Base-by-base conservation (phyloP, 2,888 invertebrate species). In the Poecilus cupreus region DNA sequence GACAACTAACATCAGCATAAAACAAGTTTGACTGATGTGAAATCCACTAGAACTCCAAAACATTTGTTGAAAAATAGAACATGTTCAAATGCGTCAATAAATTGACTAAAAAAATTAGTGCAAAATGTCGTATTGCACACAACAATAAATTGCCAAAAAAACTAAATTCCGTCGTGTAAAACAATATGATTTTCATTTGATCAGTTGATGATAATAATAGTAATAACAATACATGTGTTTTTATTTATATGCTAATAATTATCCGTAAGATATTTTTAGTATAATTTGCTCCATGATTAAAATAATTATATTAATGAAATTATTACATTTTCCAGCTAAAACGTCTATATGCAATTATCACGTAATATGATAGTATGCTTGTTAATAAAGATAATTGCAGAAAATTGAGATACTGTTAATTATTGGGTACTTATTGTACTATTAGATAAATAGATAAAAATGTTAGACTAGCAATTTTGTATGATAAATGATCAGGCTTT, bases 401-500 rank as follows among this genome's bases (percentile, higher is more conserved):
- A 37, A 37, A 68, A 68, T 68, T 68, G 60, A 60, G 60, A 68
- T 68, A 32, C 18, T 37, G 16, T 11, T 68, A 68, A 68, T 68
- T 37, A 68, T 37, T 37, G 37, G 10, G 32, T 68, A 18, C 64
- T 68, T 37, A 68, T 37, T 68, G 37, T 37, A 18, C 37, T 39
- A 68, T 68, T 68, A 68, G 64, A 68, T 68, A 60, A 60, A 60
- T 60, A 60, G 60, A 22, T 54, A 54, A 60, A 43, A 43, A n/a
- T 43, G 43, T 26, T 22, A 13, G 60, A 26, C 11, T 60, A 60
- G 26, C 60, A 60, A 60, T 60, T 60, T 60, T 24, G 10, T 60
- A 11, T 60, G 60, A 60, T 60, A 60, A 24, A 60, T 60, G 60
- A 60, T 22, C 26, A 11, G n/a, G 43, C 43, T 43, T 43, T 60